phyloP scores from a whole-genome alignment of 2,113 vertebrate genomes.

The Epinephelus moara region DNA sequence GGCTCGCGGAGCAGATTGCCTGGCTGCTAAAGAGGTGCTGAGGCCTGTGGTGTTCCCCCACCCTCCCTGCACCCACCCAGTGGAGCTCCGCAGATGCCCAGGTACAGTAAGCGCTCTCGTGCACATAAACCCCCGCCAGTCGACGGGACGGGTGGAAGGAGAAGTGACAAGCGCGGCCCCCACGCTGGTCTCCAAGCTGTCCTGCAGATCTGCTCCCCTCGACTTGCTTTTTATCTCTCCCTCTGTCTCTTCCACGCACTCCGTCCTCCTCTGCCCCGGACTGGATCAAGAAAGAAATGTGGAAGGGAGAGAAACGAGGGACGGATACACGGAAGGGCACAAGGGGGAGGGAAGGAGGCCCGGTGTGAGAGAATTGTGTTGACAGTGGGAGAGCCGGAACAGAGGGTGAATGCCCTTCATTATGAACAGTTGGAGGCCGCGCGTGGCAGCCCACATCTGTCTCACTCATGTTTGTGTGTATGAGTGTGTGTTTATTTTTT shows the following conservation, averaged over 20 bases:
- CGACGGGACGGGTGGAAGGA: constrained; percentile 69
- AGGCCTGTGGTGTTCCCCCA: constrained; percentile 62
- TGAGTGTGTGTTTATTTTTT: constrained; percentile 13
- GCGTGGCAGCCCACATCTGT: constrained; percentile 68
- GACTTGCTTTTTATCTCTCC: not conserved
- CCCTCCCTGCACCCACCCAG: constrained; percentile 37
- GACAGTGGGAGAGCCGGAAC: constrained; percentile 63
- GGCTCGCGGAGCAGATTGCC: constrained; percentile 78
- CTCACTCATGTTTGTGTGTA: constrained; percentile 48
- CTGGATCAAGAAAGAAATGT: constrained; percentile 29
- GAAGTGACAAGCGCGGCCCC: constrained; percentile 77
- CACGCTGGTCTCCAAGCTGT: constrained; percentile 87
- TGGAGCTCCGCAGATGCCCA: constrained; percentile 79
- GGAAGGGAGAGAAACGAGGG: constrained; percentile 12
- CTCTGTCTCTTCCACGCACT: not conserved
- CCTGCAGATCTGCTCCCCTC: constrained; percentile 74
- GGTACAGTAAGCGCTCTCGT: constrained; percentile 75
- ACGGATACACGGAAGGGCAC: constrained; percentile 17
- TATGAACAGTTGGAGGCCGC: constrained; percentile 64
- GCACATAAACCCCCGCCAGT: constrained; percentile 68
- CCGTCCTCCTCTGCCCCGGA: constrained; percentile 37
- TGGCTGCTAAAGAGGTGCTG: constrained; percentile 84
- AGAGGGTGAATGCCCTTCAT: constrained; percentile 74
- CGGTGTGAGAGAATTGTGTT: constrained; percentile 60
- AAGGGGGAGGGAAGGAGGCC: constrained; percentile 18